Evolutionary conservation across 2,888 invertebrate species (phyloP), one percentile per base, ranked within the genome.

Genomic region (Parasteatoda lunata): DNA sequence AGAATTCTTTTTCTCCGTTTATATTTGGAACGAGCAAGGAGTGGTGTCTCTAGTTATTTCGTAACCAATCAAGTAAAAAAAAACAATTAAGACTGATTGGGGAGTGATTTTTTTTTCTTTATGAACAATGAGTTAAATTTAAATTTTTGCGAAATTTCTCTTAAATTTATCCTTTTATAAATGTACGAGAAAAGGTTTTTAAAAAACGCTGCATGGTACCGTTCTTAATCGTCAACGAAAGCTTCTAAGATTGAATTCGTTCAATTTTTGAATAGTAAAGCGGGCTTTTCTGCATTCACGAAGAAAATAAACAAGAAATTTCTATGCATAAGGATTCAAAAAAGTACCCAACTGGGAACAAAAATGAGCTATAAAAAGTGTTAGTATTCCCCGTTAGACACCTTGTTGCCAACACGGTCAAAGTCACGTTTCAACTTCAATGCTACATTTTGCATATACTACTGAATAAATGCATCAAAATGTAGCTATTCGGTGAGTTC

Each of bases 351-450:
- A 47, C 15, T 11, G 30, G 8, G 64, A n/a, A 30, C 47, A 15
- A 51, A 49, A 72, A 80, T 80, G 80, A 68, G 65, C 72, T 48
- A 13, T 72, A 45, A 80, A 71, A 65, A 49, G 51, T n/a, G 15
- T 51, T 71, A 45, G 64, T 47, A 54, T 78, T 78, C 59, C 70
- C 59, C 54, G 52, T 9, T 3, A 54, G 54, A 51, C 30, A n/a
- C 48, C 30, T 70, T 45, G n/a, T 15, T 9, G 5, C 52, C 52
- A 52, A 49, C 9, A 52, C 48, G 72, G 49, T 13, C 13, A 72
- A 80, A 80, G 80, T 80, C 80, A 80, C 80, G 80, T 80, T 72
- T 54, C 3, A 4, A 13, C 2, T 54, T 54, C 30, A 30, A 30
- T 30, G 30, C 30, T 30, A 30, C 54, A 8, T 54, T 54, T 3